These are phyloP conservation scores for Helostoma temminkii DNA, from an alignment of 2,797 vertebrate species.

Conservation along the genomic window DNA sequence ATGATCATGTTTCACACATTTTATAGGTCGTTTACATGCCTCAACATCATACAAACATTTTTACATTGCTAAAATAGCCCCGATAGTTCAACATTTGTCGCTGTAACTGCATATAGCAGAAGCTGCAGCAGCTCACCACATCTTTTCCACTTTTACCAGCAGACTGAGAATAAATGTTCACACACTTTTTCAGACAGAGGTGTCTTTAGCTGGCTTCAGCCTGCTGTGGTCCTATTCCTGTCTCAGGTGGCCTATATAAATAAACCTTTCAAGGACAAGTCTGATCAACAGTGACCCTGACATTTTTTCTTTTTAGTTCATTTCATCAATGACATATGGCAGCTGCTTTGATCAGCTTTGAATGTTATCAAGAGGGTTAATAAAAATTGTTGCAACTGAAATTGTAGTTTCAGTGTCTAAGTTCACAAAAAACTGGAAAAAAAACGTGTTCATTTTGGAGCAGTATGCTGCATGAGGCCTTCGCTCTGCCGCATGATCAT, in stretches of 20 bases:
- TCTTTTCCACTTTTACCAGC: conserved; percentile 13
- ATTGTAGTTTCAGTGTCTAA: neutral
- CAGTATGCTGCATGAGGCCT: conserved; percentile 32
- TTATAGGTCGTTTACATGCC: neutral
- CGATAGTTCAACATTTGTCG: neutral
- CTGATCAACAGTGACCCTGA: conserved; percentile 66
- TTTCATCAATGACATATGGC: conserved; percentile 46
- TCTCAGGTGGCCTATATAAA: conserved; percentile 75
- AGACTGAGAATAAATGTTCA: conserved; percentile 27
- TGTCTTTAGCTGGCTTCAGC: conserved; percentile 48
- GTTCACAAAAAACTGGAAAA: neutral
- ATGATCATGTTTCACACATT: conserved; percentile 5
- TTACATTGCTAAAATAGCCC: neutral
- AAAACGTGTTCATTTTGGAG: neutral
- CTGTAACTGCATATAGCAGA: conserved; percentile 3
- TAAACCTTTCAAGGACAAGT: conserved; percentile 70
- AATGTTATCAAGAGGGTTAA: conserved; percentile 36
- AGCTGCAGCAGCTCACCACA: neutral
- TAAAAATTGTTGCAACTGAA: conserved; percentile 2
- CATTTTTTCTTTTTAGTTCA: conserved; percentile 46
- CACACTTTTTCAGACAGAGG: conserved; percentile 39
- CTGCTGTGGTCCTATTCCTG: conserved; percentile 63
- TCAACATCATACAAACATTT: neutral
- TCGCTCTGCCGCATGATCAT: conserved; percentile 31
- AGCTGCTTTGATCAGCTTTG: conserved; percentile 32